These are phyloP conservation scores for Ia io DNA, from an alignment of 2,113 vertebrate genomes.

Conservation along the genomic window DNA sequence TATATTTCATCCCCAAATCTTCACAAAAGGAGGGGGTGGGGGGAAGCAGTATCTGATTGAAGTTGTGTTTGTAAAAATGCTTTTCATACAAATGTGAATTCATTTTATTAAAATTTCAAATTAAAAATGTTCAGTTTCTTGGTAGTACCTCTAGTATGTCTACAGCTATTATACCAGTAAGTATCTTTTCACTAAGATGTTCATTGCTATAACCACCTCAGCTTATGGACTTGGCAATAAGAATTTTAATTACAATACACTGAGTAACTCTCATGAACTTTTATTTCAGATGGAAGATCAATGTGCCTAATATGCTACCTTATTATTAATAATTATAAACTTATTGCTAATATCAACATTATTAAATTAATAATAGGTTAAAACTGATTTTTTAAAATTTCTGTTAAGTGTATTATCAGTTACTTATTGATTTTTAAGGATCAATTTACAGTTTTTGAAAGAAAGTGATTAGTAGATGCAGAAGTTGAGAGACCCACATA, in stretches of 20 bases:
- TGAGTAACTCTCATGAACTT: not conserved
- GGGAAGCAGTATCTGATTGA: not conserved
- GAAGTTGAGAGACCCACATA: not conserved
- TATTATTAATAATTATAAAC: not conserved
- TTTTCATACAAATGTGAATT: not conserved
- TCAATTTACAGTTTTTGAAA: not conserved
- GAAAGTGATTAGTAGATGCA: not conserved
- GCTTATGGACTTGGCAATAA: not conserved
- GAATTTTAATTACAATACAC: conserved; percentile 41
- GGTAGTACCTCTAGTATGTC: not conserved
- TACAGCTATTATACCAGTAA: not conserved
- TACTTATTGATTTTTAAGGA: not conserved
- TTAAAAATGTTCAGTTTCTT: not conserved
- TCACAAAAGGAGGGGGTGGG: not conserved
- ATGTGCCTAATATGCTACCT: not conserved
- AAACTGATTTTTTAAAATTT: not conserved
- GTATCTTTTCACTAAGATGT: not conserved
- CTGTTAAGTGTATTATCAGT: not conserved
- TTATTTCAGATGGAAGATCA: not conserved
- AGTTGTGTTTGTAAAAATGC: not conserved
- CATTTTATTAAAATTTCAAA: conserved; percentile 42
- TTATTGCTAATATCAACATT: not conserved
- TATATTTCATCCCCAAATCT: not conserved
- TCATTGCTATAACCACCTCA: not conserved
- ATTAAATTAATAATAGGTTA: not conserved